Percentiles rank a stretch among this genome's conserved stretches.
Conservation (phyloP, 2,113 vertebrate species). For the Parotia lawesii region DNA sequence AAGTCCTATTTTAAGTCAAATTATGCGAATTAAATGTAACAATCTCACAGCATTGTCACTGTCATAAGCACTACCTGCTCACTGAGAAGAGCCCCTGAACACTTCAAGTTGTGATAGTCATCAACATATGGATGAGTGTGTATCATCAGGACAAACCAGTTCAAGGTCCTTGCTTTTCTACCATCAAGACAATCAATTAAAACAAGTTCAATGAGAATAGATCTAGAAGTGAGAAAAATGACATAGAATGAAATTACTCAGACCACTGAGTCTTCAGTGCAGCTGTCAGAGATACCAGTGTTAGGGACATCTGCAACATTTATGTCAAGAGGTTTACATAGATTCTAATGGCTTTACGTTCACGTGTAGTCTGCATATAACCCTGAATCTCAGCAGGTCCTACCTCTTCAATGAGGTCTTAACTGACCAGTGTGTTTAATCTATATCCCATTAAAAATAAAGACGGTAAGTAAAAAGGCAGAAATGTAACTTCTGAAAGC, state of each 20-base stretch:
- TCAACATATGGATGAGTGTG: neutral
- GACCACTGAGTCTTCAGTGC: neutral
- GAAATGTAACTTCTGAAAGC: neutral
- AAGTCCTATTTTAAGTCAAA: neutral
- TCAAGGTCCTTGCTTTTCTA: neutral
- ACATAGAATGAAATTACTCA: neutral
- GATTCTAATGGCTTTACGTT: neutral
- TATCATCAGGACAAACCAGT: neutral
- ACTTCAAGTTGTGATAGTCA: neutral
- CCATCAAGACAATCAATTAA: neutral
- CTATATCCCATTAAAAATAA: neutral
- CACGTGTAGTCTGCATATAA: neutral
- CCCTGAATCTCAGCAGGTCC: neutral
- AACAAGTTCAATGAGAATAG: neutral
- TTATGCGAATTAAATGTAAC: neutral
- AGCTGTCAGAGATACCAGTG: neutral
- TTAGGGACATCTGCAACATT: neutral
- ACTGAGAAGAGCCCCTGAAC: neutral
- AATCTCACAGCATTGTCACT: neutral
- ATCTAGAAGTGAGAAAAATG: neutral
- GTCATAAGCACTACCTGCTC: neutral
- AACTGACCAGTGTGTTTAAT: neutral
- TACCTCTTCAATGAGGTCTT: neutral
- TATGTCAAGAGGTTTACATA: neutral
- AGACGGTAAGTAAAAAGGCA: neutral